Conservation (phyloP, 2,797 vertebrate genomes). For the Dallia pectoralis region DNA sequence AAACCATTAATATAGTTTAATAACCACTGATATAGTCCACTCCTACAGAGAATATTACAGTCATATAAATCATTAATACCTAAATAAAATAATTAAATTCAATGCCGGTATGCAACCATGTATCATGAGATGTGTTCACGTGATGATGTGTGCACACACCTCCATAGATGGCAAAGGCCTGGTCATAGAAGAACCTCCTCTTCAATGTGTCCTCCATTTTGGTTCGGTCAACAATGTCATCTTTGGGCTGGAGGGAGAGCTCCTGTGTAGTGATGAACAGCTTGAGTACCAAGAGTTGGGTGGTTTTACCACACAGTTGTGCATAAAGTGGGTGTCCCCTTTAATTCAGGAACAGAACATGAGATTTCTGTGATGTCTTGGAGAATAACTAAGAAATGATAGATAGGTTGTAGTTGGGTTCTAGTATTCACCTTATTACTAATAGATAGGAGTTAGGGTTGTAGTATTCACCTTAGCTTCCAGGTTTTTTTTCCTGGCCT, state of each 20-base stretch:
- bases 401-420: too few relatives aligned
- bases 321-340: too few relatives aligned
- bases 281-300: too few relatives aligned
- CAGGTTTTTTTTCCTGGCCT: slow-evolving; percentile 87
- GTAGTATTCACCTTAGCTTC: slow-evolving; percentile 84
- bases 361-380: too few relatives aligned
- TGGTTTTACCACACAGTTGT: too few relatives aligned
- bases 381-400: too few relatives aligned
- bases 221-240: slow-evolving; percentile 90
- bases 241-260: slow-evolving; percentile 91
- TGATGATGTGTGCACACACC: slow-evolving; percentile 80
- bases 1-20: too few relatives aligned
- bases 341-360: too few relatives aligned
- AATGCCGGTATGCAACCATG: not conserved
- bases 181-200: slow-evolving; percentile 97
- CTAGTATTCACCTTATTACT: too few relatives aligned
- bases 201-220: slow-evolving; percentile 99
- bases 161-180: slow-evolving; percentile 98
- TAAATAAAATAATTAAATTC: not conserved
- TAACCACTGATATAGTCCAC: too few relatives aligned
- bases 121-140: not conserved
- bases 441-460: not conserved
- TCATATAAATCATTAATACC: not conserved
- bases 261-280: slow-evolving; percentile 77
- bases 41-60: too few relatives aligned